Percentiles rank a stretch among this genome's conserved stretches.
phyloP scores from a whole-genome alignment of 1,140 invertebrate species.

The Sycophila sp. region DNA sequence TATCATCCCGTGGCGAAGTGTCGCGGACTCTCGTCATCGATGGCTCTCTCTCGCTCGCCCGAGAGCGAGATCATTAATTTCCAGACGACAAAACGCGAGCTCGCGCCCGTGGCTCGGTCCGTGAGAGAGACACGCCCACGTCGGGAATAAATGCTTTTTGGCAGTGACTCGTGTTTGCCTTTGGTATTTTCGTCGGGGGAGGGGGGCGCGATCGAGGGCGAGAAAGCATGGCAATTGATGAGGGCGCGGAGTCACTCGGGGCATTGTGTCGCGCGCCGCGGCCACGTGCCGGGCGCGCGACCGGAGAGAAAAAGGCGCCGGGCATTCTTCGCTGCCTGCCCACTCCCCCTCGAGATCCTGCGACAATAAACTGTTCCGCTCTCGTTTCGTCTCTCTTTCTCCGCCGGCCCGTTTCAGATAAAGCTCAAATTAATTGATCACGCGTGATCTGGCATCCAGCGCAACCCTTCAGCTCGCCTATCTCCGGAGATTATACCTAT shows the following conservation, averaged over 20 bases:
- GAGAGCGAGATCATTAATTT: constrained; percentile 62
- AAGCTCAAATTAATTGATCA: constrained; percentile 64
- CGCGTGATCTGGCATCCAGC: constrained; percentile 58
- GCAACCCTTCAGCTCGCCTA: constrained; percentile 41
- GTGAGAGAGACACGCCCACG: constrained; percentile 64
- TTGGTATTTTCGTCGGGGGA: constrained; percentile 65
- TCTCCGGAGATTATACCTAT: neutral
- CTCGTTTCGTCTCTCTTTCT: neutral
- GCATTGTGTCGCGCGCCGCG: constrained; percentile 53
- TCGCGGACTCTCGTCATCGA: neutral
- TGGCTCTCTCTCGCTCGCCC: neutral
- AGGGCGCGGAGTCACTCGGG: constrained; percentile 55
- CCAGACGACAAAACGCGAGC: constrained; percentile 60
- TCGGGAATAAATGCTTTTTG: constrained; percentile 55
- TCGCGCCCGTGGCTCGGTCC: constrained; percentile 48
- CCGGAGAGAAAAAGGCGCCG: constrained; percentile 14
- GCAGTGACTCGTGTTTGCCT: constrained; percentile 62
- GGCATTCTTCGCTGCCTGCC: neutral
- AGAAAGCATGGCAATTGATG: constrained; percentile 61
- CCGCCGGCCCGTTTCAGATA: constrained; percentile 41
- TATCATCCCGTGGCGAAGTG: neutral
- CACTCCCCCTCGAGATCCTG: too few species aligned
- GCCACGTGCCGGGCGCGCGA: constrained; percentile 58
- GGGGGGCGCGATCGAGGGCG: constrained; percentile 51
- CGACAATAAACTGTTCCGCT: constrained; percentile 23